These are phyloP conservation scores for Numenius phaeopus DNA, from an alignment of 2,797 vertebrate genomes.

Conservation along the genomic window DNA sequence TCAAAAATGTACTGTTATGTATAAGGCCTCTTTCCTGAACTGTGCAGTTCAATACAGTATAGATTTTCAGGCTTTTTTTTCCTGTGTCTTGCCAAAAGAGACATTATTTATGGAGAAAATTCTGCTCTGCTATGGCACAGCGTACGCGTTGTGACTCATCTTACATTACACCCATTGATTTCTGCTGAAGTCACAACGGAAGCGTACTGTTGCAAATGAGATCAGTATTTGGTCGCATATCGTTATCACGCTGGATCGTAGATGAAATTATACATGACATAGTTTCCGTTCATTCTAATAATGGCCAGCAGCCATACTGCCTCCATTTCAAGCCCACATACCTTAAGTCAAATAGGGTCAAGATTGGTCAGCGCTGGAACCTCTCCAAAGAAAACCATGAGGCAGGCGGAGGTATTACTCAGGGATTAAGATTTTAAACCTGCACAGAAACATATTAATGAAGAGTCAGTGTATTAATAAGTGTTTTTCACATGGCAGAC, in stretches of 20 bases:
- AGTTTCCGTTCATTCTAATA: background rate
- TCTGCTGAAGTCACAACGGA: slow-evolving; percentile 7
- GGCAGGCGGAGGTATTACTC: background rate
- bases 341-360: slow-evolving; percentile 7
- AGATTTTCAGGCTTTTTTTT: background rate
- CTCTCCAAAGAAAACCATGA: slow-evolving; percentile 10
- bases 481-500: background rate
- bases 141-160: background rate
- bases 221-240: background rate
- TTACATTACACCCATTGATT: background rate
- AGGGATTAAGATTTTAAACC: slow-evolving; percentile 29
- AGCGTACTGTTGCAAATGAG: background rate
- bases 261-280: background rate
- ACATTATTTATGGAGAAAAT: slow-evolving; percentile 17
- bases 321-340: background rate
- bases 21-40: background rate
- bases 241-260: background rate
- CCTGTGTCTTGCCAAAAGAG: background rate
- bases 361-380: background rate
- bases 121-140: background rate
- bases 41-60: background rate
- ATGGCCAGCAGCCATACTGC: background rate
- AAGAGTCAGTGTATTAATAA: background rate
- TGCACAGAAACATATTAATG: background rate
- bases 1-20: background rate